Conservation (phyloP, 2,888 invertebrate genomes). For the Hypselothyrea guttata region DNA sequence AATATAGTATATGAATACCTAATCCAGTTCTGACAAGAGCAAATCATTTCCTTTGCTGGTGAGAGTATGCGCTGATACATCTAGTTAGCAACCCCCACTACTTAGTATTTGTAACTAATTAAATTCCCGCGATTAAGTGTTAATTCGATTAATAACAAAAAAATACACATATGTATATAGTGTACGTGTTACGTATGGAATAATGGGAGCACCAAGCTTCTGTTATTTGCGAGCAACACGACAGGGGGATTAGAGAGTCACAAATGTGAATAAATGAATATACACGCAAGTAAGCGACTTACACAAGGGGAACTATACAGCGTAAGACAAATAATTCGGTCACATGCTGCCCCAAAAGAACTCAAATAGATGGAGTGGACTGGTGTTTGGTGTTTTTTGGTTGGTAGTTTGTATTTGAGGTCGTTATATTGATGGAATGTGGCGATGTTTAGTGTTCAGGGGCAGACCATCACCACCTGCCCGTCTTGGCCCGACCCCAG, state of each 20-base stretch:
- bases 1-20: too few species aligned
- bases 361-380: conserved; percentile 40
- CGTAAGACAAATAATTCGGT: conserved; percentile 56
- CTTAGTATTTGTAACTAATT: too few species aligned
- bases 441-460: conserved; percentile 25
- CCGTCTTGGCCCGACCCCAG: conserved; percentile 35
- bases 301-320: conserved; percentile 56
- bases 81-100: too few species aligned
- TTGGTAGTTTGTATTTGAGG: too few species aligned
- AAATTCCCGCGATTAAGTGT: too few species aligned
- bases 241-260: not conserved
- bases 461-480: conserved; percentile 23
- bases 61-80: too few species aligned
- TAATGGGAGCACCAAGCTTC: too few species aligned
- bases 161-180: not conserved
- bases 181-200: not conserved
- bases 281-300: conserved; percentile 62
- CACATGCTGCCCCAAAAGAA: conserved; percentile 54
- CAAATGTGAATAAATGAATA: conserved; percentile 15
- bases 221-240: too few species aligned
- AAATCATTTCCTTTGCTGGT: too few species aligned
- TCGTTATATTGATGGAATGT: conserved; percentile 42
- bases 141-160: too few species aligned
- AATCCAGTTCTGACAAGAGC: too few species aligned
- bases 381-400: too few species aligned